phyloP scores from a whole-genome alignment of 2,888 invertebrate genomes.

The Balanococcus diminutus region DNA sequence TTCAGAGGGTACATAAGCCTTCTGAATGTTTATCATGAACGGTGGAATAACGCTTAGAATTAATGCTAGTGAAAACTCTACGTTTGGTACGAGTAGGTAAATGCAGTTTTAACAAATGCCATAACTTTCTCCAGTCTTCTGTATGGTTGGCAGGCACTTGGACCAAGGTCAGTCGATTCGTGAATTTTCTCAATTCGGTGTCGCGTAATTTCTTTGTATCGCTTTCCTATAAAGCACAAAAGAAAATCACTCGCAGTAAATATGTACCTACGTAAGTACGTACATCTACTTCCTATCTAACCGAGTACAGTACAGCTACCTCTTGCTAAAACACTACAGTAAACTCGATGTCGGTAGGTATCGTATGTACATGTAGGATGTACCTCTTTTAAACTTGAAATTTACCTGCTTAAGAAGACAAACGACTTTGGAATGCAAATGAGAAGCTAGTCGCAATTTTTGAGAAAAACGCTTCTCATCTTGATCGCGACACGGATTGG shows the following conservation, averaged over 20 bases:
- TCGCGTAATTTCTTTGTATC: background rate
- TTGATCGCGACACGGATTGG: background rate
- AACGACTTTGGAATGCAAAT: background rate
- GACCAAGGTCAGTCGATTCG: background rate
- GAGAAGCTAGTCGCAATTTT: background rate
- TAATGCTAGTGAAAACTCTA: background rate
- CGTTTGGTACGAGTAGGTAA: background rate
- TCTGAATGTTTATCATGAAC: background rate
- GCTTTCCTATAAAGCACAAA: background rate
- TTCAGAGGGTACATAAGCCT: background rate
- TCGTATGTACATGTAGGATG: background rate
- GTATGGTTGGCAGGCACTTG: background rate
- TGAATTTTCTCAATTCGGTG: background rate
- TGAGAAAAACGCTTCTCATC: background rate
- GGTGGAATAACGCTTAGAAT: background rate
- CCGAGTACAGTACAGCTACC: too few species aligned
- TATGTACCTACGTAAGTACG: too few species aligned
- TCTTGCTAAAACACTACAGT: too few species aligned
- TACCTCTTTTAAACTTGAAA: background rate
- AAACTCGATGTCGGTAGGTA: background rate
- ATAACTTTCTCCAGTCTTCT: background rate
- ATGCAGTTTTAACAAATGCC: background rate
- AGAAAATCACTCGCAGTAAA: background rate
- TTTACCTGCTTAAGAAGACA: background rate
- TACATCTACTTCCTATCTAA: too few species aligned